phyloP scores from a whole-genome alignment of 1,140 invertebrate genomes.

The Ceratina calcarata region DNA sequence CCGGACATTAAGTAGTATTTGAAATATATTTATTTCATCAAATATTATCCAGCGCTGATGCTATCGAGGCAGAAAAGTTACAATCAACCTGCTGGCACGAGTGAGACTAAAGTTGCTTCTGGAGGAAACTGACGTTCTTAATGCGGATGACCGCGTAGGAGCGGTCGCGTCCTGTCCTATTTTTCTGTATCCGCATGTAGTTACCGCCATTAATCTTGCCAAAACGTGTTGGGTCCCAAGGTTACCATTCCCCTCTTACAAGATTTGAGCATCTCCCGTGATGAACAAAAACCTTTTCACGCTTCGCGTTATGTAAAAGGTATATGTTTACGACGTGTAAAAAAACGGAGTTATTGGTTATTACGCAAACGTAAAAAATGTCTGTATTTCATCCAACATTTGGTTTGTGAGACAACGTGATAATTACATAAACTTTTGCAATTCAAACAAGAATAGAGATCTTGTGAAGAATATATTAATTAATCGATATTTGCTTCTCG shows the following conservation, averaged over 20 bases:
- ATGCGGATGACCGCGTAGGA: not conserved
- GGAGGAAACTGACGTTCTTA: not conserved
- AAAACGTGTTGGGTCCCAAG: not conserved
- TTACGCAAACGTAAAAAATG: not conserved
- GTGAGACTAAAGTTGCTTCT: slow-evolving; percentile 30
- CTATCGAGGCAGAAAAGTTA: not conserved
- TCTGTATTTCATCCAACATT: too few species aligned
- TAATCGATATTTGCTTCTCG: not conserved
- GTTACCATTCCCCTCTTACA: not conserved
- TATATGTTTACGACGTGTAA: not conserved
- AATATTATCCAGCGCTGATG: slow-evolving; percentile 19
- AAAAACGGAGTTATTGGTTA: not conserved
- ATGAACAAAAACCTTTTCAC: not conserved
- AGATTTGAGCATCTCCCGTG: not conserved
- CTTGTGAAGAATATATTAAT: not conserved
- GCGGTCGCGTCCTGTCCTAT: not conserved
- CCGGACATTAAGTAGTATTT: too few species aligned
- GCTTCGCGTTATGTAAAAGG: not conserved
- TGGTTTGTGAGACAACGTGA: not conserved
- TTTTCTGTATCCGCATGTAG: not conserved
- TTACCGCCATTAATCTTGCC: not conserved
- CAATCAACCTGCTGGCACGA: not conserved
- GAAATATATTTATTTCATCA: too few species aligned
- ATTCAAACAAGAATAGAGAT: too few species aligned
- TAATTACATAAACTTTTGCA: not conserved